A percentile compares a stretch with the other conserved stretches of the same genome.
phyloP scores from a whole-genome alignment of 2,888 invertebrate genomes.

The Temnothorax ravouxi region DNA sequence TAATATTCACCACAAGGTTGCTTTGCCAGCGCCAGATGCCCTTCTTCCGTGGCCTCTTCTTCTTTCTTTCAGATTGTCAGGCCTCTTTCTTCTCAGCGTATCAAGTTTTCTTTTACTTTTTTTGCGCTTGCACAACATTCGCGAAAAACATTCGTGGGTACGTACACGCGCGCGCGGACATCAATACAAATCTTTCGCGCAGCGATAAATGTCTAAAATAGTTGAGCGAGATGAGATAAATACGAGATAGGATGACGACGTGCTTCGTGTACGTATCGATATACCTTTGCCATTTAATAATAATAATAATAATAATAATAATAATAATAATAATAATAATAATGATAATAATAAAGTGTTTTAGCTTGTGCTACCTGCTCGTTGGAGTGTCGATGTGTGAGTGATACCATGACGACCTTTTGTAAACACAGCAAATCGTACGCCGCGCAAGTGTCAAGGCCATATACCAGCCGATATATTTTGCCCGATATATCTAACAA shows the following conservation, averaged over 20 bases:
- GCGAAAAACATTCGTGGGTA: neutral
- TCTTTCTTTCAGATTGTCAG: neutral
- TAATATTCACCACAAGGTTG: neutral
- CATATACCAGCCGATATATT: neutral
- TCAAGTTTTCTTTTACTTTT: neutral
- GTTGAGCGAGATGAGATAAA: neutral
- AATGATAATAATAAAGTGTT: neutral
- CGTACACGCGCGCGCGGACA: neutral
- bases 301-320: neutral
- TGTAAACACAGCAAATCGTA: neutral
- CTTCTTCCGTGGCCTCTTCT: neutral
- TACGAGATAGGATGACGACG: too few species aligned
- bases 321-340: neutral
- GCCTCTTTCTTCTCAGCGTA: neutral
- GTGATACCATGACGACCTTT: neutral
- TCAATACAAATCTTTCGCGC: neutral
- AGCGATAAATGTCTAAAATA: neutral
- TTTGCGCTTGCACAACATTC: neutral
- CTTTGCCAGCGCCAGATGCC: neutral
- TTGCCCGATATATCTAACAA: neutral
- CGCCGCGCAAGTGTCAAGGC: neutral
- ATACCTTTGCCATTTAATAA: neutral
- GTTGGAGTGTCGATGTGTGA: neutral
- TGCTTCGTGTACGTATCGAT: constrained; percentile 1
- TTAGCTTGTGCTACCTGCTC: neutral